These are phyloP conservation scores for Garrulus glandarius DNA, from an alignment of 2,797 vertebrate species.

Conservation along the genomic window DNA sequence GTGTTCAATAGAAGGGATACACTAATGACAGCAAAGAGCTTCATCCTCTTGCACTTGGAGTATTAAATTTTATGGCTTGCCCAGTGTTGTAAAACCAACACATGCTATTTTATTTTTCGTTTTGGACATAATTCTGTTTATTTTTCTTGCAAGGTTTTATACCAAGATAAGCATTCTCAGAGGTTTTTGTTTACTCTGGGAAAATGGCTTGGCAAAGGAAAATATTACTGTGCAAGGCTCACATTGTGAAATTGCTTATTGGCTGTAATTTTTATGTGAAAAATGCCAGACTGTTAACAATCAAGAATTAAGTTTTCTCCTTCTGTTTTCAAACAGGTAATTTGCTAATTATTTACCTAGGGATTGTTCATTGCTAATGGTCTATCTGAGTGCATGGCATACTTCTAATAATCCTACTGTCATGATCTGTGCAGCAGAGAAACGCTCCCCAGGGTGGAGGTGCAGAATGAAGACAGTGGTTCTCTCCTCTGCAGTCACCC, in stretches of 20 bases:
- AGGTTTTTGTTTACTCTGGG: slow-evolving; percentile 18
- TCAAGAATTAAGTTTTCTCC: neutral
- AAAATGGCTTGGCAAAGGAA: slow-evolving; percentile 31
- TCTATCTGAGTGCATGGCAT: neutral
- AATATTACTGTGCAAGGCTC: neutral
- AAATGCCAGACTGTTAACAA: neutral
- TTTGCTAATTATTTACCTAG: neutral
- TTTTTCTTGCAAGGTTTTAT: slow-evolving; percentile 57
- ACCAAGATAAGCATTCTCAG: slow-evolving; percentile 42
- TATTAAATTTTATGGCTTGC: slow-evolving; percentile 7
- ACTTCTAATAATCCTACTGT: neutral
- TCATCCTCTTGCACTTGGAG: neutral
- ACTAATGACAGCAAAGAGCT: neutral
- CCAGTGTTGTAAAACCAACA: slow-evolving; percentile 16
- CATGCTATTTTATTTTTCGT: slow-evolving; percentile 48
- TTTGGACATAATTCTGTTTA: slow-evolving; percentile 20
- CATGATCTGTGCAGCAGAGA: neutral
- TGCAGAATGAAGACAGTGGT: neutral
- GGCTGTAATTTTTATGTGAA: slow-evolving; percentile 3
- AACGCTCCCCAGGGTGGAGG: neutral
- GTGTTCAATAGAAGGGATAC: neutral
- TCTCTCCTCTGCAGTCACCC: neutral
- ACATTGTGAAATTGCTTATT: neutral
- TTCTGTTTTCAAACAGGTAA: neutral
- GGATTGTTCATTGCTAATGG: neutral